phyloP scores from a whole-genome alignment of 2,797 vertebrate species.

The Delichon dasypus region DNA sequence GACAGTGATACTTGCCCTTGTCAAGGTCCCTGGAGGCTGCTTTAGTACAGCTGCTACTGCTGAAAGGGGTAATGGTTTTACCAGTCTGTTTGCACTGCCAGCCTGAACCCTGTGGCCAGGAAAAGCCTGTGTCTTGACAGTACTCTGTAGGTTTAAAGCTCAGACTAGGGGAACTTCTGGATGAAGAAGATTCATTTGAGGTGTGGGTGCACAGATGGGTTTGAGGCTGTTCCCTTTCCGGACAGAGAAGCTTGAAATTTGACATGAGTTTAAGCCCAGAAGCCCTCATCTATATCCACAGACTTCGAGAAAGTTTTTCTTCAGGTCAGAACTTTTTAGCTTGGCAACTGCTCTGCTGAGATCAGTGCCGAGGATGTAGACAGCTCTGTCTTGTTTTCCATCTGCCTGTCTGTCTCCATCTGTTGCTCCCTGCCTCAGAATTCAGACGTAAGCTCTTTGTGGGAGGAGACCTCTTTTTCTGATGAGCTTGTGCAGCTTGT shows the following conservation, averaged over 20 bases:
- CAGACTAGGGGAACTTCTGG: neutral
- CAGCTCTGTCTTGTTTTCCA: constrained; percentile 54
- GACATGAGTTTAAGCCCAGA: neutral
- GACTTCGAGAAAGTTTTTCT: constrained; percentile 26
- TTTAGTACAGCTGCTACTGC: neutral
- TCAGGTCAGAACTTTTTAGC: constrained; percentile 35
- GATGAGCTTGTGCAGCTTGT: neutral
- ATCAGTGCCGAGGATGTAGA: constrained; percentile 42
- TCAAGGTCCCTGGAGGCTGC: neutral
- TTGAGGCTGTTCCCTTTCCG: neutral
- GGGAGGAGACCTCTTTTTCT: constrained; percentile 37
- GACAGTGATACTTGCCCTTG: neutral
- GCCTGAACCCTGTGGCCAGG: neutral
- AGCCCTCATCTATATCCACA: neutral
- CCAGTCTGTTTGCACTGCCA: neutral
- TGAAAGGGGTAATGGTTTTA: neutral
- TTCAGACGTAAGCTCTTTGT: constrained; percentile 30
- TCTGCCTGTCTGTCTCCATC: constrained; percentile 64
- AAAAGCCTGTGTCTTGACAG: neutral
- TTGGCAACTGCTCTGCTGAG: constrained; percentile 27
- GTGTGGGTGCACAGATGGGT: neutral
- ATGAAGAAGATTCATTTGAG: neutral
- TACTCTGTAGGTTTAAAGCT: neutral
- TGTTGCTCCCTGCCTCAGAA: constrained; percentile 49
- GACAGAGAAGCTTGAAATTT: neutral